A percentile compares a stretch with the other conserved stretches of the same genome.
These are phyloP conservation scores for Abrostola triplasia DNA, from an alignment of 2,888 invertebrate genomes.

Conservation along the genomic window DNA sequence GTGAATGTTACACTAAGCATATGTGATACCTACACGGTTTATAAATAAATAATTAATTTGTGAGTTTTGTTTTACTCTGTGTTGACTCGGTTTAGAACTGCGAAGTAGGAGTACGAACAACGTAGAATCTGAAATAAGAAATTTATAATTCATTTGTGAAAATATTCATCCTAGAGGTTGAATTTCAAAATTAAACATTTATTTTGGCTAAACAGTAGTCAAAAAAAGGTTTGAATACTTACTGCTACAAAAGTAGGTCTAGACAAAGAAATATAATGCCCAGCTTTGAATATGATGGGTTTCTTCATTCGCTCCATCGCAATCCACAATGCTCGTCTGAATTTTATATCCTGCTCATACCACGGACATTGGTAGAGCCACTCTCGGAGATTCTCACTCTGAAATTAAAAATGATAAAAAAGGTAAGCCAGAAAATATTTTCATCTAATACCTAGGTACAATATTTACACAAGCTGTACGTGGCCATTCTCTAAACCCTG, in stretches of 20 bases:
- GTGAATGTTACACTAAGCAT: conserved; percentile 84
- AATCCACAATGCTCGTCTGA: conserved; percentile 78
- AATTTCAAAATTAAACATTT: neutral
- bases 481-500: too few relatives aligned
- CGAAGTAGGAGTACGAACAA: conserved; percentile 82
- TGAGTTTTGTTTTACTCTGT: conserved; percentile 65
- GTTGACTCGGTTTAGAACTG: conserved; percentile 77
- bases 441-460: too few relatives aligned
- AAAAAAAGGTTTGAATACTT: conserved; percentile 33
- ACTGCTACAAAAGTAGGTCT: conserved; percentile 87
- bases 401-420: conserved; percentile 15
- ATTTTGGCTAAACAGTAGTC: neutral
- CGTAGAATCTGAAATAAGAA: conserved; percentile 77
- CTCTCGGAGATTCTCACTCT: conserved; percentile 82
- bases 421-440: neutral
- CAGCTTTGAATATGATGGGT: conserved; percentile 84
- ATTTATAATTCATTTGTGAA: neutral
- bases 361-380: conserved; percentile 87
- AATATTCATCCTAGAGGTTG: too few relatives aligned
- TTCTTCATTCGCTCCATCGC: conserved; percentile 86
- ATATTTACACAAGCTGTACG: too few relatives aligned
- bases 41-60: conserved; percentile 84
- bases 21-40: conserved; percentile 85
- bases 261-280: conserved; percentile 84
- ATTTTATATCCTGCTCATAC: conserved; percentile 82